phyloP scores from a whole-genome alignment of 2,888 invertebrate genomes.

The Antitype chi region DNA sequence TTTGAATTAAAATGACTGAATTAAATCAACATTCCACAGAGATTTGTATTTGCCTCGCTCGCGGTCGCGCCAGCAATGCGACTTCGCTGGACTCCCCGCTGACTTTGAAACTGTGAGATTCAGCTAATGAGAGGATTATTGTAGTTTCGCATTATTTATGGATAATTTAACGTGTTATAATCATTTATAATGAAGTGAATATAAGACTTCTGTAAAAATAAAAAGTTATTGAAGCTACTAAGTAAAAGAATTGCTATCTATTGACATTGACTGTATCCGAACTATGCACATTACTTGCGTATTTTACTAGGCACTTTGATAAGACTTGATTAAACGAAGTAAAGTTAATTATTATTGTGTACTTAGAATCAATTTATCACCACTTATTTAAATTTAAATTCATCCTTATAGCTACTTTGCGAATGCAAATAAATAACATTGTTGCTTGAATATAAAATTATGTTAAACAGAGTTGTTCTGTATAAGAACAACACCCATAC shows the following conservation, averaged over 20 bases:
- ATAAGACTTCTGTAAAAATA: slow-evolving; percentile 12
- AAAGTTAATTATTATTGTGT: slow-evolving; percentile 45
- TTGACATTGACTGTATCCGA: slow-evolving; percentile 27
- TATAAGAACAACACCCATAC: neutral
- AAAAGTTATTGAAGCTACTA: slow-evolving; percentile 45
- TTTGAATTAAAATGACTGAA: slow-evolving; percentile 4
- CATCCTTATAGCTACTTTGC: slow-evolving; percentile 20
- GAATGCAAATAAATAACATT: slow-evolving; percentile 42
- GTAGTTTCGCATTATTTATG: slow-evolving; percentile 21
- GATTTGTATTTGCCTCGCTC: slow-evolving; percentile 9
- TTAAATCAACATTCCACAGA: slow-evolving; percentile 12
- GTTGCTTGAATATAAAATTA: slow-evolving; percentile 26
- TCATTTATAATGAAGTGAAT: slow-evolving; percentile 12
- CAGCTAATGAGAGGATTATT: slow-evolving; percentile 23
- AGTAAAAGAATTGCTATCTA: slow-evolving; percentile 27
- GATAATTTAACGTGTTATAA: slow-evolving; percentile 10
- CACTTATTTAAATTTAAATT: slow-evolving; percentile 39
- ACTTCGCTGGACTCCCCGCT: slow-evolving; percentile 20
- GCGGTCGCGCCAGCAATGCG: neutral
- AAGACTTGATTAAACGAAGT: slow-evolving; percentile 44
- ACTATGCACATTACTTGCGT: slow-evolving; percentile 31
- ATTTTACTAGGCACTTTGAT: slow-evolving; percentile 27
- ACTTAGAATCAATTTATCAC: slow-evolving; percentile 47
- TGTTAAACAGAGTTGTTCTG: slow-evolving; percentile 17
- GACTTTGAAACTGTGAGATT: slow-evolving; percentile 34